Conservation (phyloP, 1,140 invertebrate species). For the Laupala kohalensis region DNA sequence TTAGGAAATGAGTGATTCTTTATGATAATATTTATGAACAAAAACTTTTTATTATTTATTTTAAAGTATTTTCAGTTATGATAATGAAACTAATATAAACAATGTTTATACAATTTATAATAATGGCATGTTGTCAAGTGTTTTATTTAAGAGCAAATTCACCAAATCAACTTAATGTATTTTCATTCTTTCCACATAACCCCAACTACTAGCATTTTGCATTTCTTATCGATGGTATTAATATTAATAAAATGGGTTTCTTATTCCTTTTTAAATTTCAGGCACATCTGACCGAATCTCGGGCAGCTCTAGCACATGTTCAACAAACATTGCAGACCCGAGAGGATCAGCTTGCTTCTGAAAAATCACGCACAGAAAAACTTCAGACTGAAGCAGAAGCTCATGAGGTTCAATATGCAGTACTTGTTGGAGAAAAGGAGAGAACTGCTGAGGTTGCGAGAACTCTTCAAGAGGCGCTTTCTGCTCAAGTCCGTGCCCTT, state of each 20-base stretch:
- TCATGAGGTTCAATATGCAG: background rate
- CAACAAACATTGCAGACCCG: constrained; percentile 6
- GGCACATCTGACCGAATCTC: constrained; percentile 6
- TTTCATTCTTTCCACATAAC: too few relatives aligned
- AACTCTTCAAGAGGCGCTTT: background rate
- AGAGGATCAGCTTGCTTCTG: background rate
- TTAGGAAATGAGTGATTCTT: background rate
- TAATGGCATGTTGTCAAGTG: too few relatives aligned
- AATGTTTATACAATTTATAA: too few relatives aligned
- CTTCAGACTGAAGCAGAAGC: background rate
- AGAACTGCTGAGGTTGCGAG: background rate
- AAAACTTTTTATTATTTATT: background rate
- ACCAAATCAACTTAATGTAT: too few relatives aligned
- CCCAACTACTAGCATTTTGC: too few relatives aligned
- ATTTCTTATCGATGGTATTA: too few relatives aligned
- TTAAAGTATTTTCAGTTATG: too few relatives aligned
- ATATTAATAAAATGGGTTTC: too few relatives aligned
- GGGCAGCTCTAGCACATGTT: constrained; percentile 5
- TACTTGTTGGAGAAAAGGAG: background rate
- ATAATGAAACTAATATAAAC: too few relatives aligned
- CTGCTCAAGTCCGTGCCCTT: background rate
- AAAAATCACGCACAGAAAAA: background rate
- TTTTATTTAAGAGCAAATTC: too few relatives aligned
- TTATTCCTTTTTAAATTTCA: constrained; percentile 8
- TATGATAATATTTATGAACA: background rate